These are phyloP conservation scores for Zaprionus nigranus DNA, from an alignment of 1,140 invertebrate genomes.

Conservation along the genomic window DNA sequence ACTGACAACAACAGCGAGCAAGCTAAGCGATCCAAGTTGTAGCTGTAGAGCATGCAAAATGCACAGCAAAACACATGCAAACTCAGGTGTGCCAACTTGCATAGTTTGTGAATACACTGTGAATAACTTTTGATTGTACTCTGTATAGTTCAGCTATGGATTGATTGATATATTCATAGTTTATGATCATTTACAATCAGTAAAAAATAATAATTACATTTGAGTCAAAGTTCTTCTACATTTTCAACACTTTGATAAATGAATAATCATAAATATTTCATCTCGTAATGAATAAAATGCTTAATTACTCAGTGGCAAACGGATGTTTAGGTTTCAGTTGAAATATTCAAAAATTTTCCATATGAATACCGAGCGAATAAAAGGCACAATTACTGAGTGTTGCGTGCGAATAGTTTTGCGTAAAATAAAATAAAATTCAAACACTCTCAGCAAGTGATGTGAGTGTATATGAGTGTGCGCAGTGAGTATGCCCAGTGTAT, in stretches of 20 bases:
- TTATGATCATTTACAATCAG: too few species aligned
- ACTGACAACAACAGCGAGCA: slow-evolving; percentile 3
- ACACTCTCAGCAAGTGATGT: neutral
- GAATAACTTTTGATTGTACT: neutral
- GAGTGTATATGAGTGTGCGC: too few species aligned
- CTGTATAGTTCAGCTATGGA: neutral
- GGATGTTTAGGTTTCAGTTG: neutral
- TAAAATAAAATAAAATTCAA: neutral
- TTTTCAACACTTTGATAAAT: too few species aligned
- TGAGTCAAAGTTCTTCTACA: too few species aligned
- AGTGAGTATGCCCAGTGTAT: too few species aligned
- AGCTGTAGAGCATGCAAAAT: slow-evolving; percentile 8
- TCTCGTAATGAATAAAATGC: neutral
- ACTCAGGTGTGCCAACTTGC: neutral
- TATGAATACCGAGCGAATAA: neutral
- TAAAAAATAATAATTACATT: too few species aligned
- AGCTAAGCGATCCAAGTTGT: neutral
- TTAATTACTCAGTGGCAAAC: neutral
- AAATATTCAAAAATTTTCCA: neutral
- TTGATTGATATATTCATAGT: neutral
- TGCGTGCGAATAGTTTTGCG: slow-evolving; percentile 9
- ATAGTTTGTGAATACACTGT: neutral
- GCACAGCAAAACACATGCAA: slow-evolving; percentile 9
- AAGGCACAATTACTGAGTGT: neutral
- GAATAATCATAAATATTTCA: neutral